Evolutionary conservation across 2,797 vertebrate species (phyloP).

Genomic region (Pempheris klunzingeri): DNA sequence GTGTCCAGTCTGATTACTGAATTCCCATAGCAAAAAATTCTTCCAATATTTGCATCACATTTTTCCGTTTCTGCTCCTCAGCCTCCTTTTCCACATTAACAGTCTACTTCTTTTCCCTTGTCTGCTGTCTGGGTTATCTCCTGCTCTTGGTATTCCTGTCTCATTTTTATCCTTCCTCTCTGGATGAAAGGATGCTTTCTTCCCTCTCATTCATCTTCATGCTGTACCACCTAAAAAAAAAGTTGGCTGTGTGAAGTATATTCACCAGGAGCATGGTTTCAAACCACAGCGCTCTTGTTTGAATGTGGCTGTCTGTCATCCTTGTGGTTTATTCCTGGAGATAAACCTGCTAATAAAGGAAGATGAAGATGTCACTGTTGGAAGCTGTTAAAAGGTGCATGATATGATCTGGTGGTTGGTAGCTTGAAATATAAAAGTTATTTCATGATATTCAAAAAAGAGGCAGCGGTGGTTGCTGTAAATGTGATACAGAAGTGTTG

Average conservation of each 20-base stretch:
- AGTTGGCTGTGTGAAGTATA: conserved; percentile 18
- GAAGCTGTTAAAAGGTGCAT: not conserved
- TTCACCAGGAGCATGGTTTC: conserved; percentile 4
- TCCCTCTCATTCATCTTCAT: conserved; percentile 31
- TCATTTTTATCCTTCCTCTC: conserved; percentile 33
- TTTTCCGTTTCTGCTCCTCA: conserved; percentile 4
- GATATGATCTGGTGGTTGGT: conserved; percentile 3
- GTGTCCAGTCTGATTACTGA: conserved; percentile 24
- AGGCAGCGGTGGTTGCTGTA: not conserved
- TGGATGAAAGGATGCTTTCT: conserved; percentile 57
- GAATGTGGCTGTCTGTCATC: conserved; percentile 8
- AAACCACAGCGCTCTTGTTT: conserved; percentile 32
- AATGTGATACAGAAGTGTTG: not conserved
- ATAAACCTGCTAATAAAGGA: conserved; percentile 24
- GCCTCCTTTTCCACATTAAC: conserved; percentile 11
- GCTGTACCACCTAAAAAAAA: conserved; percentile 20
- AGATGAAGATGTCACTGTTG: not conserved
- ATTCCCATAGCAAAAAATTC: conserved; percentile 9
- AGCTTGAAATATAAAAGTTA: conserved; percentile 18
- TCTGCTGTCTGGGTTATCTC: conserved; percentile 16
- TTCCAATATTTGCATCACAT: conserved; percentile 6
- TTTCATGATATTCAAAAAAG: not conserved
- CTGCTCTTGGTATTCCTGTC: conserved; percentile 47
- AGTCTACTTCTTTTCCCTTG: not conserved
- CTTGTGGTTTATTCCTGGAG: conserved; percentile 30